phyloP scores from a whole-genome alignment of 2,888 invertebrate genomes.

The Malachius bipustulatus region DNA sequence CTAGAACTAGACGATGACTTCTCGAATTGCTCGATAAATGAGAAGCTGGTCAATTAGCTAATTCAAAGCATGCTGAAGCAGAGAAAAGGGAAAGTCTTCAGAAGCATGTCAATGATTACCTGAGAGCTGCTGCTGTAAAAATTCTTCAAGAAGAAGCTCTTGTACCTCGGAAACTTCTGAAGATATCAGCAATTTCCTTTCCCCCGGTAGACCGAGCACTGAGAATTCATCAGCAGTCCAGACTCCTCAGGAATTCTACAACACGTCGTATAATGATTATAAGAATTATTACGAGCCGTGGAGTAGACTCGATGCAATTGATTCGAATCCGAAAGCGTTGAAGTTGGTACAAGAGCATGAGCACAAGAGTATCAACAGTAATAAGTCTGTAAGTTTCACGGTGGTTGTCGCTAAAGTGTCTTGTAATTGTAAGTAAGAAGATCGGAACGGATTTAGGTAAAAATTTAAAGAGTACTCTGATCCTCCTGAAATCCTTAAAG shows the following conservation, averaged over 20 bases:
- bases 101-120: conserved; percentile 44
- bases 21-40: conserved; percentile 40
- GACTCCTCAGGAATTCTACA: conserved; percentile 39
- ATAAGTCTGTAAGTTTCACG: no score
- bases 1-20: conserved; percentile 42
- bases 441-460: no score
- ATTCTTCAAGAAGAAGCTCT: conserved; percentile 46
- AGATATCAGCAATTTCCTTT: conserved; percentile 32
- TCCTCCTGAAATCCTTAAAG: no score
- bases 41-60: conserved; percentile 45
- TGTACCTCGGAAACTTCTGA: conserved; percentile 37
- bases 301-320: conserved; percentile 35
- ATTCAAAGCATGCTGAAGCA: conserved; percentile 45
- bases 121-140: conserved; percentile 45
- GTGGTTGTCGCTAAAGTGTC: no score
- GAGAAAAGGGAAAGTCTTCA: conserved; percentile 42
- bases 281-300: conserved; percentile 45
- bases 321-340: conserved; percentile 46
- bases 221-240: conserved; percentile 40
- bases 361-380: no score
- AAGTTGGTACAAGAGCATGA: conserved; percentile 42
- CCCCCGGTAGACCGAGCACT: conserved; percentile 31
- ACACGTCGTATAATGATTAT: conserved; percentile 40
- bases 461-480: no score
- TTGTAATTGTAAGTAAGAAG: no score